A percentile compares a stretch with the other conserved stretches of the same genome.
Evolutionary conservation across 2,113 vertebrate species (phyloP).

Genomic region (Callionymus lyra): DNA sequence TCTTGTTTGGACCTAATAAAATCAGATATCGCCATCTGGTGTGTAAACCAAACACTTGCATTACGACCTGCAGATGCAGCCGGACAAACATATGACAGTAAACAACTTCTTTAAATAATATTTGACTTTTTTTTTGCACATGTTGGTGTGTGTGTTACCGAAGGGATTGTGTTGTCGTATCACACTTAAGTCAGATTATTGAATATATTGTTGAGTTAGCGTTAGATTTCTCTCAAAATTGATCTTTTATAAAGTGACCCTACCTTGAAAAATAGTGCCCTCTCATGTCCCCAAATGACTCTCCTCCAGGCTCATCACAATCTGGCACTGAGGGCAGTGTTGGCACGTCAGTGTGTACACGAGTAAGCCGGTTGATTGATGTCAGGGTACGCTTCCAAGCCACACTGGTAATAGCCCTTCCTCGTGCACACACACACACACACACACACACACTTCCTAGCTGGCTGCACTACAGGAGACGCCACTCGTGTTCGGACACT

Average conservation of each 20-base stretch:
- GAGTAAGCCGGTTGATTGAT: slow-evolving; percentile 1
- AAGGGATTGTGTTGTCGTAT: no score
- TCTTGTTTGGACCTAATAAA: slow-evolving; percentile 26
- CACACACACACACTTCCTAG: no score
- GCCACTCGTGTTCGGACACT: slow-evolving; percentile 1
- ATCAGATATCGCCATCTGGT: slow-evolving; percentile 46
- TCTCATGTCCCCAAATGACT: slow-evolving; percentile 30
- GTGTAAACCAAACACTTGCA: slow-evolving; percentile 28
- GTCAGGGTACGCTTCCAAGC: slow-evolving; percentile 21
- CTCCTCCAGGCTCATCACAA: slow-evolving; percentile 30
- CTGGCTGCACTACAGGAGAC: slow-evolving; percentile 19
- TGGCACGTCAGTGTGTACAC: background rate
- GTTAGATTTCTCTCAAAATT: no score
- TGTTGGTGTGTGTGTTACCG: no score
- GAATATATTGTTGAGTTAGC: no score
- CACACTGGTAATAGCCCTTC: slow-evolving; percentile 28
- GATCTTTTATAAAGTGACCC: slow-evolving; percentile 2
- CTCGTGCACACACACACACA: slow-evolving; percentile 12
- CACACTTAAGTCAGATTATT: no score
- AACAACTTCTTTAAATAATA: no score
- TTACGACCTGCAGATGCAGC: background rate
- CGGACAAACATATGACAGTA: no score
- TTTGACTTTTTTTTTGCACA: no score
- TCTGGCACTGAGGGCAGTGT: slow-evolving; percentile 27
- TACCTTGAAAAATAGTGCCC: slow-evolving; percentile 43